Conservation (phyloP, 2,888 invertebrate genomes). For the Heteromyza rotundicornis region DNA sequence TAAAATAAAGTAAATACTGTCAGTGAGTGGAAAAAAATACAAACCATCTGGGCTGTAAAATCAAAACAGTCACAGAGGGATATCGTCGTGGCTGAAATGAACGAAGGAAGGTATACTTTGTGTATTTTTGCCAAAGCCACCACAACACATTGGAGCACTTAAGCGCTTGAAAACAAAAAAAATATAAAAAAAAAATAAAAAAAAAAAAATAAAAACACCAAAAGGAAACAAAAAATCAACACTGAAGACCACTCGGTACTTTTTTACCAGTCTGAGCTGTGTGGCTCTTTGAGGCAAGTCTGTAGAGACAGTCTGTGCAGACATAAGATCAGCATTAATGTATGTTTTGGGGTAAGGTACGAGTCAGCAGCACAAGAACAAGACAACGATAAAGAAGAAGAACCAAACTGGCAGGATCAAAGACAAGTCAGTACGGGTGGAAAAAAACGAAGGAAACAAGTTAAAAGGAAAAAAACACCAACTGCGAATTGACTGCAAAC, state of each 20-base stretch:
- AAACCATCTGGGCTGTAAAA: conserved; percentile 52
- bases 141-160: too few species aligned
- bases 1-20: not conserved
- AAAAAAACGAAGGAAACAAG: too few species aligned
- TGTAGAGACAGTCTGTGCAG: not conserved
- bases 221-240: not conserved
- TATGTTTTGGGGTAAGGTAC: not conserved
- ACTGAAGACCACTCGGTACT: not conserved
- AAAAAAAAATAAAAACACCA: too few species aligned
- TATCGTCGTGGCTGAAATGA: conserved; percentile 23
- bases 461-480: too few species aligned
- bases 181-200: too few species aligned
- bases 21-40: conserved; percentile 28
- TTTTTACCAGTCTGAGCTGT: not conserved
- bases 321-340: not conserved
- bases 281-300: not conserved
- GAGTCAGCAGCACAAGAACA: too few species aligned
- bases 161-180: too few species aligned
- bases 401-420: not conserved
- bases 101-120: not conserved
- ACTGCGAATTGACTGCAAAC: too few species aligned
- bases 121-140: too few species aligned
- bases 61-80: conserved; percentile 44
- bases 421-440: not conserved
- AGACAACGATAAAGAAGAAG: too few species aligned